These are phyloP conservation scores for Drosophila kikkawai DNA, from an alignment of 1,140 invertebrate species.

Conservation along the genomic window DNA sequence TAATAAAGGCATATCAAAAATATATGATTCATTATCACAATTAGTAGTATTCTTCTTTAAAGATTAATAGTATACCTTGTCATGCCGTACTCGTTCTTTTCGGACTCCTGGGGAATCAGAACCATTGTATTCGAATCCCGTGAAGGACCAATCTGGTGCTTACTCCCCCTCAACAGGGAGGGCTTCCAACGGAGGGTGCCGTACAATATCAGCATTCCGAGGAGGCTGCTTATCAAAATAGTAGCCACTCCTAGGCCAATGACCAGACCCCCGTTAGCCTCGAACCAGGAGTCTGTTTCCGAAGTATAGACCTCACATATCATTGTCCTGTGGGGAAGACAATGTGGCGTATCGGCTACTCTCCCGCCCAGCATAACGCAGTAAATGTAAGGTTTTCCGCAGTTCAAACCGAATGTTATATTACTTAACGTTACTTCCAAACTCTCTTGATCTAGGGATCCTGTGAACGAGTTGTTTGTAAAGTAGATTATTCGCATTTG, in stretches of 20 bases:
- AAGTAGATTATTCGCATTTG: constrained; percentile 43
- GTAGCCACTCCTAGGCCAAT: constrained; percentile 33
- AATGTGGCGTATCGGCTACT: constrained; percentile 31
- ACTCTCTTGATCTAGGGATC: not conserved
- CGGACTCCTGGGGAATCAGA: constrained; percentile 29
- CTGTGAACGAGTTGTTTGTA: not conserved
- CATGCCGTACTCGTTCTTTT: constrained; percentile 15
- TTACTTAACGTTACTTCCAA: not conserved
- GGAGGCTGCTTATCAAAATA: constrained; percentile 27
- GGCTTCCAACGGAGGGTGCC: constrained; percentile 49
- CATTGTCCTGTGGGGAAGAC: constrained; percentile 43
- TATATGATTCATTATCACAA: not conserved
- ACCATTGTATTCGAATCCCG: constrained; percentile 37
- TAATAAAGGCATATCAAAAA: not conserved
- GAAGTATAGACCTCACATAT: not conserved
- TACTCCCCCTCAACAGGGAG: constrained; percentile 36
- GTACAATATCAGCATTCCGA: constrained; percentile 53
- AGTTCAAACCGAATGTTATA: constrained; percentile 12
- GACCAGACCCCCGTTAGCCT: constrained; percentile 18
- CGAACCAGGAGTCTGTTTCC: constrained; percentile 40
- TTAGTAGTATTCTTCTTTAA: no score
- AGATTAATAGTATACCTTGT: constrained; percentile 11
- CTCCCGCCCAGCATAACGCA: constrained; percentile 32
- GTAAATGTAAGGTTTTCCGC: constrained; percentile 36
- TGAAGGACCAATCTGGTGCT: constrained; percentile 11